A percentile compares a stretch with the other conserved stretches of the same genome.
Evolutionary conservation across 2,797 vertebrate genomes (phyloP).

Genomic region (Diglossa cyanea): DNA sequence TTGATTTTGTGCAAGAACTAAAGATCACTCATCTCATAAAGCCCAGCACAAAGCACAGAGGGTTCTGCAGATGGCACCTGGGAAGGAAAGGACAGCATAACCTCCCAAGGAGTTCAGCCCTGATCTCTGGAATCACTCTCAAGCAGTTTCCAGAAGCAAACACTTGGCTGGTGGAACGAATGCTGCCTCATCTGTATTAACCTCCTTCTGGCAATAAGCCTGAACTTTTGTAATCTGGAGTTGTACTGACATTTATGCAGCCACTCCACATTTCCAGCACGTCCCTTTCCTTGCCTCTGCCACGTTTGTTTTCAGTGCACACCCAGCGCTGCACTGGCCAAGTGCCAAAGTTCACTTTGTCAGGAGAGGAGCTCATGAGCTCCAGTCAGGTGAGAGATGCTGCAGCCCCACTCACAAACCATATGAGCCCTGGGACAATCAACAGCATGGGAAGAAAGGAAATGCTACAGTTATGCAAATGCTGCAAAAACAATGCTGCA

Average conservation of each 20-base stretch:
- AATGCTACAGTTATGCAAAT: background rate
- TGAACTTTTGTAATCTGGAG: background rate
- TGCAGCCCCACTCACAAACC: background rate
- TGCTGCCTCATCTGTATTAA: background rate
- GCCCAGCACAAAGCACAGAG: background rate
- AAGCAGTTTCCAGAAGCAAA: background rate
- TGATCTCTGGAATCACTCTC: background rate
- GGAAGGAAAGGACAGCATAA: background rate
- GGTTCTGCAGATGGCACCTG: background rate
- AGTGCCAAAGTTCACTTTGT: background rate
- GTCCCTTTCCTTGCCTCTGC: background rate
- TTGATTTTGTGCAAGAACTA: background rate
- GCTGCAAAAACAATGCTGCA: background rate
- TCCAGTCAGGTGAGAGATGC: background rate
- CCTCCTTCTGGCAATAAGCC: background rate
- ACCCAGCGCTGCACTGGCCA: background rate
- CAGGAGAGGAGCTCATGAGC: background rate
- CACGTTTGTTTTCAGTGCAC: rapidly evolving
- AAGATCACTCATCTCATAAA: background rate
- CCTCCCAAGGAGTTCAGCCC: background rate
- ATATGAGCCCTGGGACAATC: rapidly evolving
- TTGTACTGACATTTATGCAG: background rate
- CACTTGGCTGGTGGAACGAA: background rate
- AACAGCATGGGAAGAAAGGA: background rate
- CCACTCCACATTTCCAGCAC: background rate